A percentile compares a stretch with the other conserved stretches of the same genome.
Evolutionary conservation across 2,888 invertebrate species (phyloP).

Genomic region (Cinara cedri): DNA sequence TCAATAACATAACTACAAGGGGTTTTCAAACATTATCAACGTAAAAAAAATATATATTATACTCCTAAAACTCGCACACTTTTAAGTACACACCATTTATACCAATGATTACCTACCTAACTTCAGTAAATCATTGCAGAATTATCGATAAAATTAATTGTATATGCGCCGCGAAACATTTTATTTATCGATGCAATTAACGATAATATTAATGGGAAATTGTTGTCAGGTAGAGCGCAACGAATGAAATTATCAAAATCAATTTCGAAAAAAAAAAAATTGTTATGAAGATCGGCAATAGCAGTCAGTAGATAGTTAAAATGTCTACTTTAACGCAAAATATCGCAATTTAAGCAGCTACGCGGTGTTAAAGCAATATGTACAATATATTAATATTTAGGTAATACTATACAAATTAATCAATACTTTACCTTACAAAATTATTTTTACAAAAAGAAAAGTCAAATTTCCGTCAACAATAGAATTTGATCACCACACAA

Average conservation of each 20-base stretch:
- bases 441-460: constrained; percentile 4
- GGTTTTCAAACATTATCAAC: neutral
- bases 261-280: neutral
- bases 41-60: neutral
- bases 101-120: constrained; percentile 37
- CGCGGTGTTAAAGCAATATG: too few relatives aligned
- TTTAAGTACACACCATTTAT: neutral
- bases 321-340: neutral
- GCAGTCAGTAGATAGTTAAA: neutral
- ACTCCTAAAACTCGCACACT: neutral
- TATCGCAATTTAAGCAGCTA: neutral
- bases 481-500: neutral
- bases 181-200: neutral
- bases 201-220: neutral
- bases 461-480: constrained; percentile 5
- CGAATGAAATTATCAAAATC: neutral
- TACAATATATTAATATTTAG: neutral
- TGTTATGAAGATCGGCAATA: neutral
- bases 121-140: constrained; percentile 49
- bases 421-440: constrained; percentile 34
- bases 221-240: neutral
- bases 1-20: neutral
- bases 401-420: neutral
- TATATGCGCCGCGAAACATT: constrained; percentile 3
- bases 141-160: neutral